Evolutionary conservation across 2,888 invertebrate genomes (phyloP), one percentile per base, ranked within the genome.

Genomic region (Isoperla grammatica): DNA sequence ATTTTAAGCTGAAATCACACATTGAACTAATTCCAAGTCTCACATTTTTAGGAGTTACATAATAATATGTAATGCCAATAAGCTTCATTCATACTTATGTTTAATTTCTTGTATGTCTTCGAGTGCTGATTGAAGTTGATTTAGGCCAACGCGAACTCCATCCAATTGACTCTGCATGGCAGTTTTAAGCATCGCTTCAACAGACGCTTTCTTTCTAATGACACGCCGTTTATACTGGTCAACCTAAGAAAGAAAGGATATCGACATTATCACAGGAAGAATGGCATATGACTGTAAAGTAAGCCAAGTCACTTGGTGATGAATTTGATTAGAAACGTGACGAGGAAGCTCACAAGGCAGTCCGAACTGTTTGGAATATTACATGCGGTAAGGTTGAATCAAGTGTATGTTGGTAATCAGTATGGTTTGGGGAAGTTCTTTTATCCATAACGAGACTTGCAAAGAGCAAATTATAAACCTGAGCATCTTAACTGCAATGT

Each of bases 151-250:
- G 67, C 91, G 85, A 0, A 99, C 97, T 1, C 96, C 97, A 75
- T 99, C 98, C 57, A 99, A 77, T 75, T 99, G 97, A 64, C 95
- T 94, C 74, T 99, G 97, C 79, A 99, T 94, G 1, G 96, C 96
- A n/a, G 97, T 95, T 76, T 98, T 97, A 19, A 99, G 73, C 81
- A 94, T 89, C 1, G 94, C 93, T 74, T 96, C 95, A 8, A 95
- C 92, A 2, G 95, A 93, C 1, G 90, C 88, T 78, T 94, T 89
- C 68, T 90, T 88, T 61, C 88, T 80, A 9, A 83, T 80, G 62
- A 88, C 85, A 68, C 87, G 76, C 65, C 85, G 82, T 72, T 87
- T 88, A 68, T 87, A 88, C 70, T 88, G 88, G 69, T 88, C 89
- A 4, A 88, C 85, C 81, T 85, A 53, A 59, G 22, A 55, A 15